Conservation (phyloP, 2,113 vertebrate genomes). For the Lepisosteus oculatus region DNA sequence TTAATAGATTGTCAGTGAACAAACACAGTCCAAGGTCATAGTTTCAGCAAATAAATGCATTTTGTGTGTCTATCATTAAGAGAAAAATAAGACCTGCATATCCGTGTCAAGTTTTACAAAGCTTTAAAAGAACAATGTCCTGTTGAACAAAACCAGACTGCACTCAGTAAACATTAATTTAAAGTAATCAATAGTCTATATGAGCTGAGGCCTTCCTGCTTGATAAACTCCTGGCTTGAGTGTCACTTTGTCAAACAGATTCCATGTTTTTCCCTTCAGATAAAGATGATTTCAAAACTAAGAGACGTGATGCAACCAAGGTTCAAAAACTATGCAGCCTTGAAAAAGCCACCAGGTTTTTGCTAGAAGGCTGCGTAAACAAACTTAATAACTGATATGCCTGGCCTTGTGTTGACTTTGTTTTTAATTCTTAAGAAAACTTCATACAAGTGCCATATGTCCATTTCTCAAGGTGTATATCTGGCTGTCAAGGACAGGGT, state of each 20-base stretch:
- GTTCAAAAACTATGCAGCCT: constrained; percentile 82
- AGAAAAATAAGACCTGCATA: constrained; percentile 59
- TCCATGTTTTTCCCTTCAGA: constrained; percentile 79
- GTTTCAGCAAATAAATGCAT: constrained; percentile 53
- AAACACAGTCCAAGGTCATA: constrained; percentile 64
- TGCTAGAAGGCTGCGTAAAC: constrained; percentile 77
- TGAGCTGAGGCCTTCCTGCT: constrained; percentile 79
- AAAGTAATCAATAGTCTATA: constrained; percentile 80
- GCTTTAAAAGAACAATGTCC: constrained; percentile 80
- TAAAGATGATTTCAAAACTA: constrained; percentile 84
- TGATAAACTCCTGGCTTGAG: constrained; percentile 79
- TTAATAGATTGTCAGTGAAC: constrained; percentile 50
- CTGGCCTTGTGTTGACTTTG: constrained; percentile 31
- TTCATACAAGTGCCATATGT: constrained; percentile 34
- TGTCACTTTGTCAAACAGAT: constrained; percentile 83
- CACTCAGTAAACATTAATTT: constrained; percentile 84
- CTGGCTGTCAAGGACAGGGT: constrained; percentile 20
- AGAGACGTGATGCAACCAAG: constrained; percentile 81
- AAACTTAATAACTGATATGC: constrained; percentile 73
- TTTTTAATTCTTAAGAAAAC: constrained; percentile 40
- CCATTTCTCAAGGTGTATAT: constrained; percentile 34
- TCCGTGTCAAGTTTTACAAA: constrained; percentile 62
- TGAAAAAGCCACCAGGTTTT: constrained; percentile 68
- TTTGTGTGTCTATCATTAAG: constrained; percentile 62
- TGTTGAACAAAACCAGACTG: constrained; percentile 74